Evolutionary conservation across 2,797 vertebrate species (phyloP), one percentile per base, ranked within the genome.

Genomic region (Falco concolor): DNA sequence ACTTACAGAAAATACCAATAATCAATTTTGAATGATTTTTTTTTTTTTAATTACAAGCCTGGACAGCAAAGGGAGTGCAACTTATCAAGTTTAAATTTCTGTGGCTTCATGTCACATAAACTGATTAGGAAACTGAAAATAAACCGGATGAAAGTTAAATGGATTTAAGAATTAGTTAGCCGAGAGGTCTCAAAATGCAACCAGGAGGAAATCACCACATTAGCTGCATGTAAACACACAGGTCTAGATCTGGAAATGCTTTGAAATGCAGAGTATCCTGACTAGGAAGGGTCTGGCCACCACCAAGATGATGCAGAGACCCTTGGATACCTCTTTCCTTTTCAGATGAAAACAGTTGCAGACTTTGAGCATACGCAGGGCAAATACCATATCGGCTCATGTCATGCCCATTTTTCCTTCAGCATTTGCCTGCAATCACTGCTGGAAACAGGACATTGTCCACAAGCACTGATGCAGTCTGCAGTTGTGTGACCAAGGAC

Each of bases 351-450:
- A 54, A 30, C 2, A 7, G 14, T 5, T 34, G 42, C 12, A 60
- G 59, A 30, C 4, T 63, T 23, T 1, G 23, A 54, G 38, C 0
- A 0, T 4, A 8, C 30, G 67, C 24, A 23, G 13, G 44, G 34
- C 6, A 76, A 69, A 20, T 10, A 42, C 1, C 32, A 18, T 1
- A 7, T 1, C 45, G 50, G 11, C n/a, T 72, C 13, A 4, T 27
- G 8, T 15, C 23, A 20, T 7, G 13, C 3, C 12, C 4, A 2
- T 1, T 36, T 36, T 21, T 27, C n/a, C n/a, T 44, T 11, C 68
- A 60, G 50, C 2, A 40, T 7, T 23, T 52, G 17, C 28, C 42
- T 42, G 34, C 27, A 45, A 10, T 10, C 14, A 3, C 81, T 45
- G 61, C 63, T 68, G 64, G 34, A 42, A 23, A 17, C 8, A 20